phyloP scores from a whole-genome alignment of 2,797 vertebrate species.

The Rhincodon typus region DNA sequence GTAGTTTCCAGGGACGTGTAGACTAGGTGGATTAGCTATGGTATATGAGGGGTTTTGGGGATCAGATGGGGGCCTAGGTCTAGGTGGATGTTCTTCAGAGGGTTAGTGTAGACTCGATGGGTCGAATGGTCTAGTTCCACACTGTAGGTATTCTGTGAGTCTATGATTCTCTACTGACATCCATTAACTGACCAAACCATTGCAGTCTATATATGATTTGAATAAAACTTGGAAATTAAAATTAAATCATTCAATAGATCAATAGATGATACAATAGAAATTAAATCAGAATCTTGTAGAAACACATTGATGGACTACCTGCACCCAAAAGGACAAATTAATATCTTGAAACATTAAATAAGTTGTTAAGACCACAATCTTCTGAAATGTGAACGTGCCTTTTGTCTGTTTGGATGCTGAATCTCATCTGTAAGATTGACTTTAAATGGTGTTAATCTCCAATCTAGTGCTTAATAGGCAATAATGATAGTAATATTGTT shows the following conservation, averaged over 20 bases:
- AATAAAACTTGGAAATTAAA: background rate
- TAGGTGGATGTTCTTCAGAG: too few species aligned
- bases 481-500: background rate
- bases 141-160: too few species aligned
- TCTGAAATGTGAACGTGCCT: background rate
- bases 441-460: background rate
- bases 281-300: constrained; percentile 10
- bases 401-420: background rate
- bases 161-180: background rate
- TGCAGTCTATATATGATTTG: background rate
- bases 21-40: too few species aligned
- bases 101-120: too few species aligned
- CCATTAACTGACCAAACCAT: background rate
- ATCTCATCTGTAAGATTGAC: background rate
- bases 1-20: too few species aligned
- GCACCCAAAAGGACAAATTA: background rate
- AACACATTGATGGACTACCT: background rate
- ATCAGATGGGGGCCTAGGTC: too few species aligned
- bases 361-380: background rate
- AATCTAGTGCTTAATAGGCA: background rate
- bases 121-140: too few species aligned
- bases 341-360: background rate
- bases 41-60: too few species aligned
- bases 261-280: background rate
- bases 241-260: background rate